Conservation (phyloP, 2,888 invertebrate species). For the Rhingia rostrata region DNA sequence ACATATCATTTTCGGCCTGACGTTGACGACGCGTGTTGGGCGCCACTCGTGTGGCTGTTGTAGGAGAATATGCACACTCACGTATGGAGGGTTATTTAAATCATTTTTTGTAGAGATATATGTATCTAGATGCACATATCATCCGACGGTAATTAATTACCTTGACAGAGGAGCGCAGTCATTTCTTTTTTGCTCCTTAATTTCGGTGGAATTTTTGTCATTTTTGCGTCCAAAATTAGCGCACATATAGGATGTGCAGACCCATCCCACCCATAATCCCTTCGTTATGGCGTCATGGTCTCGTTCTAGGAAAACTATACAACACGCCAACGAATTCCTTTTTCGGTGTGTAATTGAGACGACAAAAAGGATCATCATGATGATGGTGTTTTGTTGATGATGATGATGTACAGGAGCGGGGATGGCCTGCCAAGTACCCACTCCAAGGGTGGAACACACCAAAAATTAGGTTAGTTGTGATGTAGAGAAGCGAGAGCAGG, state of each 20-base stretch:
- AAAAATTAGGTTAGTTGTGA: conserved; percentile 52
- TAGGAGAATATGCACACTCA: neutral
- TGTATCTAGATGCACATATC: conserved; percentile 1
- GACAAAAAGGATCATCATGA: conserved; percentile 31
- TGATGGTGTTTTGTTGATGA: conserved; percentile 19
- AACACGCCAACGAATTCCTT: neutral
- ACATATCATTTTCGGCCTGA: conserved; percentile 50
- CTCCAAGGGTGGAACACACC: neutral
- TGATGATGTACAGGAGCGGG: neutral
- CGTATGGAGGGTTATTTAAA: conserved; percentile 32
- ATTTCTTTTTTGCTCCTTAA: neutral
- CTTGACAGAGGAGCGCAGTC: neutral
- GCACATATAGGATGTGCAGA: neutral
- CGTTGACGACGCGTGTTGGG: conserved; percentile 42
- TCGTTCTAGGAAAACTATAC: neutral
- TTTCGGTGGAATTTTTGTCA: conserved; percentile 33
- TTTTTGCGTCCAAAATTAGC: conserved; percentile 26
- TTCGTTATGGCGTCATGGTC: neutral
- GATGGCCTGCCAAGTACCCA: too few relatives aligned
- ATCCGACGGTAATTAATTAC: conserved; percentile 41
- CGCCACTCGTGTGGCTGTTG: conserved; percentile 28
- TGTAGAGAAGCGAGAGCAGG: neutral
- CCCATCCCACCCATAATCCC: neutral
- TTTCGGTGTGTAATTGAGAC: conserved; percentile 54
- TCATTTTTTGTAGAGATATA: too few relatives aligned